phyloP scores from a whole-genome alignment of 1,140 invertebrate species.

The Sarcophaga peregrina region DNA sequence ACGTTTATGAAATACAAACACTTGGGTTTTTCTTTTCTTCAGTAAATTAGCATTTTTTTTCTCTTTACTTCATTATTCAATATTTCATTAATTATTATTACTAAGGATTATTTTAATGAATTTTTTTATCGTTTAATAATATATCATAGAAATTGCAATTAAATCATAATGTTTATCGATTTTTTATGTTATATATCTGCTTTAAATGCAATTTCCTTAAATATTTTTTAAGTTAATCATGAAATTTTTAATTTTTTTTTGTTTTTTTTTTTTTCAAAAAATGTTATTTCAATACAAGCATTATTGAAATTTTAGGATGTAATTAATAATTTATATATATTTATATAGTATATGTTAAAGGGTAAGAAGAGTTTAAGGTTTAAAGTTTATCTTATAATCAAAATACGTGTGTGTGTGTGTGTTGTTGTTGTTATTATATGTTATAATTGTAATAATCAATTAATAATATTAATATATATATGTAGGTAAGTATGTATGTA shows the following conservation, averaged over 20 bases:
- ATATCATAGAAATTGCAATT: background rate
- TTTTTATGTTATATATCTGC: background rate
- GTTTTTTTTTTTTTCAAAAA: conserved; percentile 26
- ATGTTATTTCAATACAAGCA: background rate
- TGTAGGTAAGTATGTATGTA: background rate
- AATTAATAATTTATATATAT: background rate
- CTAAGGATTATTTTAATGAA: conserved; percentile 22
- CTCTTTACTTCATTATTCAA: conserved; percentile 31
- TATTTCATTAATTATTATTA: conserved; percentile 39
- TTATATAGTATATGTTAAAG: background rate
- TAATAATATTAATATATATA: background rate
- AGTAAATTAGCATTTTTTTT: conserved; percentile 27
- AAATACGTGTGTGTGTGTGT: conserved; percentile 20
- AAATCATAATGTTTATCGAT: background rate
- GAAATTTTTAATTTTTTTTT: conserved; percentile 20
- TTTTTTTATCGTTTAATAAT: background rate
- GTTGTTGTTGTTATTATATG: background rate
- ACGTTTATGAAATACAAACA: too few relatives aligned
- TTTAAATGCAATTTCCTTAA: conserved; percentile 12
- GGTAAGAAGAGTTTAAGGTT: conserved; percentile 6
- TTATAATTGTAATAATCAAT: conserved; percentile 38
- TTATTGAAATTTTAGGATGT: background rate
- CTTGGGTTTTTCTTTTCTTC: conserved; percentile 3
- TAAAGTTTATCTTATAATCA: conserved; percentile 26
- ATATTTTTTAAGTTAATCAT: background rate